Base-by-base conservation (phyloP, 2,888 invertebrate genomes). In the Apotomis capreana region DNA sequence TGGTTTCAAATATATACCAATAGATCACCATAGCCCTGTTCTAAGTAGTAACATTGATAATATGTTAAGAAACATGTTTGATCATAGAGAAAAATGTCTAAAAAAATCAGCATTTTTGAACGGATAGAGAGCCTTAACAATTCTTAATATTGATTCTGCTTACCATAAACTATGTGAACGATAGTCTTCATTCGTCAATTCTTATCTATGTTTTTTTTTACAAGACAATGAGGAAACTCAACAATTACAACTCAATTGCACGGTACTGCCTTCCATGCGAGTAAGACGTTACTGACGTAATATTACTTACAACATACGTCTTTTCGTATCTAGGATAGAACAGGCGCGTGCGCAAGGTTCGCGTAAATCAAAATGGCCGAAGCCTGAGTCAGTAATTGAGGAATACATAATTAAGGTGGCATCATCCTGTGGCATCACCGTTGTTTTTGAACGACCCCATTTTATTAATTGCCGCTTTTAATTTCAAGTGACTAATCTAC, bases 341-440 rank as follows among this genome's bases (percentile, higher is more conserved):
- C n/a, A 46, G 55, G 44, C 55, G 55, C 64, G 46, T 55, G 64
- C 64, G 44, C 64, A 26, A 40, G 44, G 8, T n/a, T 51, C n/a
- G 55, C 37, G 55, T 49, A 62, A 62, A 62, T 69, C 69, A 62
- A 54, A 69, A 49, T 69, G 63, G 57, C 37, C 5, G 62, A 5
- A 44, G 26, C 26, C 69, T 63, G 63, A 69, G 57, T 63, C 63
- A 63, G 57, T 69, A 58, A 63, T 52, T 58, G 63, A 69, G 10
- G 54, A 68, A 60, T 55, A 69, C 57, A 57, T 63, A 69, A 69
- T 69, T 51, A 62, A 69, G 57, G 57, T 69, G 69, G 57, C 69
- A 69, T 62, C 69, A 69, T 63, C 62, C 61, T 37, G 40, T 68
- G 54, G 13, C 55, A 44, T 55, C 52, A 64, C 54, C 40, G 51